A percentile compares a stretch with the other conserved stretches of the same genome.
These are phyloP conservation scores for Artibeus lituratus DNA, from an alignment of 2,797 vertebrate species.

Conservation along the genomic window DNA sequence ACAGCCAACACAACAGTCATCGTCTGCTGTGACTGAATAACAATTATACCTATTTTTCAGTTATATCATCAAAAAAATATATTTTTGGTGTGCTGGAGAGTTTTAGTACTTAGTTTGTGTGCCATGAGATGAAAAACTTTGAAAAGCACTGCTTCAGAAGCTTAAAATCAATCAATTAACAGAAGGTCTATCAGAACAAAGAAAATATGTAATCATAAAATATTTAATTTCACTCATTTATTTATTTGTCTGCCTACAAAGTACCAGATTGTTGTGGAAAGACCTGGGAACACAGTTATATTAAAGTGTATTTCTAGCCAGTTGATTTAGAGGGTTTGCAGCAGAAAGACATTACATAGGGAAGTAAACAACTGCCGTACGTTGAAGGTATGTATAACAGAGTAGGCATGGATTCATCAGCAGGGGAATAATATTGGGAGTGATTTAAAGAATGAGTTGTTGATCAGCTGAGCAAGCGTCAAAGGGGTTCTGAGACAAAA, in stretches of 20 bases:
- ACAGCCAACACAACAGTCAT: too few relatives aligned
- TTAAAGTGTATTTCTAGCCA: background rate
- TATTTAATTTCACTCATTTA: background rate
- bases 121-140: too few relatives aligned
- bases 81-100: too few relatives aligned
- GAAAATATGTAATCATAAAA: background rate
- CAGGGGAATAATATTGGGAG: background rate
- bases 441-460: background rate
- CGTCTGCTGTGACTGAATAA: too few relatives aligned
- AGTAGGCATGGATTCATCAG: background rate
- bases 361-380: background rate
- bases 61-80: too few relatives aligned
- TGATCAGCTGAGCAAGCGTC: background rate
- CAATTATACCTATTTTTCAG: too few relatives aligned
- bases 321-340: background rate
- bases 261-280: background rate
- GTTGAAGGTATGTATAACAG: background rate
- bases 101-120: too few relatives aligned
- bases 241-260: background rate
- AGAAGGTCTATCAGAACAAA: background rate
- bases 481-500: background rate
- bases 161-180: background rate
- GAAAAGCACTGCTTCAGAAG: background rate
- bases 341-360: background rate
- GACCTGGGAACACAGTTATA: background rate